Evolutionary conservation across 2,113 vertebrate genomes (phyloP), one percentile per base, ranked within the genome.

Genomic region (Zingel zingel): DNA sequence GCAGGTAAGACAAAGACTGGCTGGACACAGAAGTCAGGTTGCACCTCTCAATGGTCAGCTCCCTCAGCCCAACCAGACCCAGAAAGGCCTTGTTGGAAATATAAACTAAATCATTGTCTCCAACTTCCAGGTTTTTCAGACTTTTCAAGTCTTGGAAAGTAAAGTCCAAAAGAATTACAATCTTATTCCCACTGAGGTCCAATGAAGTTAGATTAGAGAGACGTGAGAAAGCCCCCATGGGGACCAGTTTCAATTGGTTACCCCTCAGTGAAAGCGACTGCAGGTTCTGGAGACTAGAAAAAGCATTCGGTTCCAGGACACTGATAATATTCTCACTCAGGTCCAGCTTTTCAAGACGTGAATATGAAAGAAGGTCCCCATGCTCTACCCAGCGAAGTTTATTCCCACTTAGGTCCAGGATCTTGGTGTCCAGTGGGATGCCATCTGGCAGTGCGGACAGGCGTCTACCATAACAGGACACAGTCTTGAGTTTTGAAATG

Each of bases 91-190:
- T 96, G 13, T 97, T 97, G 15, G 98, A 97, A 91, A 99, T 97
- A 91, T 98, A 99, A 83, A 99, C 98, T 92, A 99, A 86, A 93
- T 99, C 97, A 0, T 99, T 99, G 93, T 99, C 98, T 0, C 98
- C 98, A 39, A 99, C 96, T 62, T 99, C 97, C 73, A 99, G 95
- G 73, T 93, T 95, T 77, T 94, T 96, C 10, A 99, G 94, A 92
- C 94, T 97, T 48, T 86, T 91, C 75, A 99, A 93, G 80, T 98
- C 98, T 92, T 98, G 97, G 90, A 99, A 99, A 62, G 96, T 96
- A 90, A 97, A 97, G 92, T 99, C 98, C 84, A 99, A 91, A 74
- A 99, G 95, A 92, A 99, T 97, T 61, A 99, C 98, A 6, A 99
- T 95, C 78, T 97, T 97, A 94, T 99, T 99, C 88, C 97, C 98